Base-by-base conservation (phyloP, 2,113 vertebrate species). In the Rafetus swinhoei region DNA sequence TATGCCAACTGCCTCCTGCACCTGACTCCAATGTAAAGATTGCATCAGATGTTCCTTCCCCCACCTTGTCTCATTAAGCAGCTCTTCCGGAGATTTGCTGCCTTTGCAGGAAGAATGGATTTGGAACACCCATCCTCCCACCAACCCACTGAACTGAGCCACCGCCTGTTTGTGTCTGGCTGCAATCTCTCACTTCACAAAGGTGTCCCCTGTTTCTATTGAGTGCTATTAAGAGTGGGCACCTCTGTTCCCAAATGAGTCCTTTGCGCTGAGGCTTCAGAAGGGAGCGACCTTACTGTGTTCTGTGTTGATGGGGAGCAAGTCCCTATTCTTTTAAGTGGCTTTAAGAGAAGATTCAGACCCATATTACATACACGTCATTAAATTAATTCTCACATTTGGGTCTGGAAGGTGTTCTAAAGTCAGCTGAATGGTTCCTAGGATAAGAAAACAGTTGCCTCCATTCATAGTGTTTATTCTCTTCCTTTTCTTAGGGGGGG, bases 391-490 rank as follows among this genome's bases (percentile, higher is more conserved):
- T 65, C 27, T 25, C 19, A 1, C 22, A 74, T 72, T 19, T 22
- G 19, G 2, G 2, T 76, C n/a, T 5, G n/a, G 39, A 21, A 85
- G 79, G 16, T n/a, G n/a, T 72, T 72, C 65, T 72, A 72, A 35
- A 74, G 65, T 59, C 9, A 89, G 19, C 21, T 54, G 27, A 50
- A 85, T 24, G 29, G 72, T 56, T 87, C 13, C 32, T n/a, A 89
- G 12, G 22, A 18, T 62, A 83, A 62, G 6, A 54, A 52, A 76
- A 79, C 3, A 52, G 14, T 90, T 79, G 65, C 65, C 4, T 72
- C 16, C 65, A 35, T 13, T 81, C 14, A 19, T 7, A 1, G 76
- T 79, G 1, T 25, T 45, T 85, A 45, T 24, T 1, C 0, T 2
- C 8, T 35, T 54, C 21, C 55, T 57, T 60, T 84, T 39, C 81